Evolutionary conservation across 2,797 vertebrate species (phyloP), one percentile per base, ranked within the genome.

Genomic region (Channallabes apus): DNA sequence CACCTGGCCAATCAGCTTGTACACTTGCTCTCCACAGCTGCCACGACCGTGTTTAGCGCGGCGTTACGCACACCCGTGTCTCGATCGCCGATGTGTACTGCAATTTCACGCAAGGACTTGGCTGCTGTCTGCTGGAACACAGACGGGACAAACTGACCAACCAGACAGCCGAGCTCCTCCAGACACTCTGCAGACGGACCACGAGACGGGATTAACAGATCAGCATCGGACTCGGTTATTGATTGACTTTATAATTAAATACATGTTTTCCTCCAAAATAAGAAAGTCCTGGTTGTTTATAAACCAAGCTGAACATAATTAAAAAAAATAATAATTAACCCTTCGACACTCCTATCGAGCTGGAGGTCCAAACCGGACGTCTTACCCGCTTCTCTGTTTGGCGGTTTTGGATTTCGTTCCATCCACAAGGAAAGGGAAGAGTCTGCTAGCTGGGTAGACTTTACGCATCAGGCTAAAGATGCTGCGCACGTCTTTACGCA

Each of bases 401-500:
- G 98, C 99, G 92, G 99, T 99, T 91, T 99, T 99, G 12, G 98
- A 98, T 91, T 99, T 99, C 1, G 97, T 97, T 51, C 98, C 98
- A 11, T 99, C 98, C 97, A 99, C 98, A 73, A 99, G 95, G 88
- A 98, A 98, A 75, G 95, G 96, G 88, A 99, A 99, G 94, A 99
- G 94, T 91, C 99, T 99, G 92, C 98, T 99, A 46, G 98, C 97
- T 69, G 98, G 97, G 90, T 99, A 98, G 89, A 99, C 95, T 87
- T 97, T 96, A 92, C 97, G 98, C 93, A 99, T 94, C 92, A 96
- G 96, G 87, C 94, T 91, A 83, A 99, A 92, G 89, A 99, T 99
- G 90, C 96, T 92, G 82, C 98, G 96, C 0, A 99, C 98, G 75
- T 99, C 98, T 92, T 96, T 99, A 64, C 98, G 98, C 65, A 99